phyloP scores from a whole-genome alignment of 2,888 invertebrate species.

The Uloborus plumipes region DNA sequence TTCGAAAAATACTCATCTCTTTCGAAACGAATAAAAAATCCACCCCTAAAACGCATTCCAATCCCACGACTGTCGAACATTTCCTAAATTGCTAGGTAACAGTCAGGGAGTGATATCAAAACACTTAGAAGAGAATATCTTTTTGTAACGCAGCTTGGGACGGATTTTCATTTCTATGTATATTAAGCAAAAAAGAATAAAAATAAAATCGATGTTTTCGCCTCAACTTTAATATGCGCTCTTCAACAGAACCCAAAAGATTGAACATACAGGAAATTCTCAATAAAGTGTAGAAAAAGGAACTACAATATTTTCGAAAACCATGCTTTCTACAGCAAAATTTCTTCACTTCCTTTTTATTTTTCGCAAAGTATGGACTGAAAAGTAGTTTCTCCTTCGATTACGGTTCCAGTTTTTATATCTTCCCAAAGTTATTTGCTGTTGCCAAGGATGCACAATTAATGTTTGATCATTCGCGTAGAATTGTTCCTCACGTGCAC shows the following conservation, averaged over 20 bases:
- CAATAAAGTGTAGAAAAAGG: slow-evolving; percentile 40
- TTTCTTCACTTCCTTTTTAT: slow-evolving; percentile 30
- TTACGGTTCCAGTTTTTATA: slow-evolving; percentile 10
- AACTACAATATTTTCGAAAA: slow-evolving; percentile 51
- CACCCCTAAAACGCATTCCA: no score
- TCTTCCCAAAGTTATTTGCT: slow-evolving; percentile 2
- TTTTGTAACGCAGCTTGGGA: neutral
- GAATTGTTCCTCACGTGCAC: slow-evolving; percentile 4
- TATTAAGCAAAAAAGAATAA: slow-evolving; percentile 21
- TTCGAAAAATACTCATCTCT: no score
- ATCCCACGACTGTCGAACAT: no score
- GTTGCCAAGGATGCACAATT: slow-evolving; percentile 48
- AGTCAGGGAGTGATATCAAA: slow-evolving; percentile 11
- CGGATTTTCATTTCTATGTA: slow-evolving; percentile 22
- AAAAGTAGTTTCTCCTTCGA: slow-evolving; percentile 26
- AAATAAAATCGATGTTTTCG: slow-evolving; percentile 11
- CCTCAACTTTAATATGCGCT: slow-evolving; percentile 45
- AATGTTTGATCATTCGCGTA: slow-evolving; percentile 44
- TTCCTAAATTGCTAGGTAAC: neutral
- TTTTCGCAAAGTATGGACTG: slow-evolving; percentile 10
- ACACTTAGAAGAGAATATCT: slow-evolving; percentile 5
- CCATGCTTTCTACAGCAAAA: slow-evolving; percentile 22
- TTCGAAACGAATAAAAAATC: no score
- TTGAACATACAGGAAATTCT: slow-evolving; percentile 42
- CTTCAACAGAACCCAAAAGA: slow-evolving; percentile 1